Conservation (phyloP, 2,888 invertebrate genomes). For the Oligia strigilis region DNA sequence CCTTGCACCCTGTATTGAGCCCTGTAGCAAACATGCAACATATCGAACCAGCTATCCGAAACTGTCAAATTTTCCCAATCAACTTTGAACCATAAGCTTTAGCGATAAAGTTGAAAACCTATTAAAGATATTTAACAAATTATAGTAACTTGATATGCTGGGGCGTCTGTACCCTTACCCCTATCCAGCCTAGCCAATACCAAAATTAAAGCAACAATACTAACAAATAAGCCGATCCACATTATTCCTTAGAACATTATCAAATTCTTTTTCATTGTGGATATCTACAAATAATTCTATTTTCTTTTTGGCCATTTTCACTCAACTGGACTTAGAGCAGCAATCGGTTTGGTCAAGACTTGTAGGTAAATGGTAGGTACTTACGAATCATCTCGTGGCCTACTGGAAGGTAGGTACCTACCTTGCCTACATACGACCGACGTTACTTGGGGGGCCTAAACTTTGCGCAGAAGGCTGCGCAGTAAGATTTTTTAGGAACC, state of each 20-base stretch:
- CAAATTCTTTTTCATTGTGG: constrained; percentile 80
- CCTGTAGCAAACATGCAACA: neutral
- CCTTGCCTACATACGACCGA: too few species aligned
- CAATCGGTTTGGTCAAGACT: constrained; percentile 58
- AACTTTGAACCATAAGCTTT: too few species aligned
- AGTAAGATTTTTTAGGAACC: too few species aligned
- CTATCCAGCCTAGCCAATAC: neutral
- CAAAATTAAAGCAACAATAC: constrained; percentile 57
- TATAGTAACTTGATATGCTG: too few species aligned
- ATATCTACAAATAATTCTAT: constrained; percentile 81
- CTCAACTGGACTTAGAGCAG: neutral
- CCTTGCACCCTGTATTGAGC: neutral
- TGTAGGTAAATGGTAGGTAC: neutral
- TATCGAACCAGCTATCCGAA: neutral
- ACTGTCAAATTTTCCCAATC: too few species aligned
- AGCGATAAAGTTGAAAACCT: too few species aligned
- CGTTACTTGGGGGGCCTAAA: too few species aligned
- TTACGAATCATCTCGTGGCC: constrained; percentile 25
- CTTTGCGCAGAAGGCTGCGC: too few species aligned
- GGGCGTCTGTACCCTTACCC: too few species aligned
- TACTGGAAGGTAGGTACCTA: constrained; percentile 27
- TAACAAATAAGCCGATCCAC: constrained; percentile 81
- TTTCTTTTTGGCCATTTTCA: constrained; percentile 77
- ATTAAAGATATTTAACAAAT: too few species aligned
- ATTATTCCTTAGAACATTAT: constrained; percentile 73